Evolutionary conservation across 2,888 invertebrate genomes (phyloP).

Genomic region (Andrena hattorfiana): DNA sequence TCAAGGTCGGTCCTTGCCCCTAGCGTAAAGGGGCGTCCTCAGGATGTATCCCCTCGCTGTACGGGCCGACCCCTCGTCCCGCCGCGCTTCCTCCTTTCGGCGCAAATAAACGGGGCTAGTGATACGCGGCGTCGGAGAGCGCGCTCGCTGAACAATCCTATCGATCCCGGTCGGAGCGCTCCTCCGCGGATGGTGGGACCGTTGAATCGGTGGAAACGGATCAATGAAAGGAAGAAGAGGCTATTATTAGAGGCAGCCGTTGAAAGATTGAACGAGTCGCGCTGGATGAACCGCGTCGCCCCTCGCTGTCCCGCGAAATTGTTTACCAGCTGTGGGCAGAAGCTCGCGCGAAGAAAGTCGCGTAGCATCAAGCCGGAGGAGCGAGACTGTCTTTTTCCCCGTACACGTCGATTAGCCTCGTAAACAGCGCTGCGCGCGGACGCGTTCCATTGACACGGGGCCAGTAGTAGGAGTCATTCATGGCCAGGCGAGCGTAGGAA

Average conservation of each 20-base stretch:
- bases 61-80: constrained; percentile 58
- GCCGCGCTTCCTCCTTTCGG: constrained; percentile 39
- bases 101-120: constrained; percentile 60
- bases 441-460: constrained; percentile 53
- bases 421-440: constrained; percentile 38
- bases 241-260: constrained; percentile 7
- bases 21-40: constrained; percentile 77
- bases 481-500: constrained; percentile 65
- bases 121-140: constrained; percentile 12
- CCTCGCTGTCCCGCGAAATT: not conserved
- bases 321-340: not conserved
- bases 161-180: not conserved
- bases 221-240: constrained; percentile 1
- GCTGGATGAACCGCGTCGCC: not conserved
- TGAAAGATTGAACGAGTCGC: not conserved
- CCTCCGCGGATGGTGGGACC: not conserved
- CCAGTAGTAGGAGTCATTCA: constrained; percentile 70
- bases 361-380: not conserved
- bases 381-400: too few species aligned
- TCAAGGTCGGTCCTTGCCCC: constrained; percentile 84
- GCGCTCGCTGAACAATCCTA: constrained; percentile 37
- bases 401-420: constrained; percentile 35
- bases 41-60: constrained; percentile 68
- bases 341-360: not conserved
- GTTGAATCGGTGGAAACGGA: constrained; percentile 11